A percentile compares a stretch with the other conserved stretches of the same genome.
Evolutionary conservation across 2,113 vertebrate species (phyloP).

Genomic region (Argyrosomus japonicus): DNA sequence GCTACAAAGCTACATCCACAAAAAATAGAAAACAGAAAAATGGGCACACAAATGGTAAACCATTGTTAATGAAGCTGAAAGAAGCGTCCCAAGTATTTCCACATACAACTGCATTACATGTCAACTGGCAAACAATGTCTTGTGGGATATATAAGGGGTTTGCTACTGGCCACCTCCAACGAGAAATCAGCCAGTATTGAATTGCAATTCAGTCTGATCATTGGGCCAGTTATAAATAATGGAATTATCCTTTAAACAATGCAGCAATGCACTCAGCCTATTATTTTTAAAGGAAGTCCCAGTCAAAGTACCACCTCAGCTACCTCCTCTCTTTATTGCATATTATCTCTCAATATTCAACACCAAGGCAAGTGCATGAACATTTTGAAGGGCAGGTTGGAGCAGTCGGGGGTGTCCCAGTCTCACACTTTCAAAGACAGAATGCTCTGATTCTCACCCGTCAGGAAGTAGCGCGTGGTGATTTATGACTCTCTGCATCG

Average conservation of each 20-base stretch:
- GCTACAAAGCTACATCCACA: neutral
- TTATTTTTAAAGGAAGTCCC: neutral
- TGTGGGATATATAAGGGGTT: neutral
- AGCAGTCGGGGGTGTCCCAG: conserved; percentile 16
- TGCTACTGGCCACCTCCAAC: neutral
- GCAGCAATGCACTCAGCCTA: neutral
- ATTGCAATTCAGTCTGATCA: neutral
- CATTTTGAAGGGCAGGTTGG: conserved; percentile 43
- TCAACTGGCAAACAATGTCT: neutral
- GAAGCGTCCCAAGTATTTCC: no score
- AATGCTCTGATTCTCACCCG: conserved; percentile 60
- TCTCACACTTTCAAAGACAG: conserved; percentile 50
- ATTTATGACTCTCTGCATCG: conserved; percentile 64
- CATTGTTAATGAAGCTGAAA: no score
- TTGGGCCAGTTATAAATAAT: neutral
- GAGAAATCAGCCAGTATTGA: neutral
- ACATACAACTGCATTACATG: neutral
- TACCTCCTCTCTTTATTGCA: neutral
- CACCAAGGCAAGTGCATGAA: neutral
- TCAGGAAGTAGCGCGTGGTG: conserved; percentile 58
- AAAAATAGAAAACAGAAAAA: neutral
- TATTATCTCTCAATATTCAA: conserved; percentile 22
- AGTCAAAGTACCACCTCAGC: neutral
- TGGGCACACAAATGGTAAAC: neutral
- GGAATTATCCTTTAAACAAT: neutral